A percentile compares a stretch with the other conserved stretches of the same genome.
These are phyloP conservation scores for Villa cingulata DNA, from an alignment of 2,888 invertebrate genomes.

Conservation along the genomic window DNA sequence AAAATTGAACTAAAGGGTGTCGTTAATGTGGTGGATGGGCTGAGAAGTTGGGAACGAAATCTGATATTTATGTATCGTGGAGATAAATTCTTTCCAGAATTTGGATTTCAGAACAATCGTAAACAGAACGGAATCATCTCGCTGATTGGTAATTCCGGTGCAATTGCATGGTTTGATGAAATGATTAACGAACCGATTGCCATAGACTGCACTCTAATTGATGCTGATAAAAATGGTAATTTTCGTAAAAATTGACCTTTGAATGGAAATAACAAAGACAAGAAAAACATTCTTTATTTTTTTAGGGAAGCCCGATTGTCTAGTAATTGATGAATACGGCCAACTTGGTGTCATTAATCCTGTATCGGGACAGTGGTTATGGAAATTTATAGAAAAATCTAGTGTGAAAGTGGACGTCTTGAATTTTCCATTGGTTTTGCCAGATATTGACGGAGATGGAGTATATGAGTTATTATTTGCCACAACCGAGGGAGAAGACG, in stretches of 20 bases:
- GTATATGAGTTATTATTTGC: conserved; percentile 54
- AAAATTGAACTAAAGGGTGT: conserved; percentile 55
- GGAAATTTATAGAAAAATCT: conserved; percentile 34
- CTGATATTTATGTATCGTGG: conserved; percentile 61
- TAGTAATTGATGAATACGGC: conserved; percentile 58
- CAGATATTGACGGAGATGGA: conserved; percentile 58
- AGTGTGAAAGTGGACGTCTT: conserved; percentile 41
- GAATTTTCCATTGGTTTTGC: conserved; percentile 55
- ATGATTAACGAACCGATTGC: conserved; percentile 54
- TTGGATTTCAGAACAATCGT: conserved; percentile 33
- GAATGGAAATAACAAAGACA: too few species aligned
- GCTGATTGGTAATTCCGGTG: conserved; percentile 54
- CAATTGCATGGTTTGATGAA: conserved; percentile 59
- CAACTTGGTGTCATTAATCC: conserved; percentile 47
- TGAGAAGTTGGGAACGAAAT: conserved; percentile 50
- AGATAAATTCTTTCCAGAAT: conserved; percentile 45
- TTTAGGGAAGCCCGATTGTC: conserved; percentile 47
- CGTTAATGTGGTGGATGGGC: conserved; percentile 53
- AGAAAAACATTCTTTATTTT: too few species aligned
- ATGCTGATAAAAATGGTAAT: conserved; percentile 52
- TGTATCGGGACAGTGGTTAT: conserved; percentile 42
- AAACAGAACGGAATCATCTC: conserved; percentile 50
- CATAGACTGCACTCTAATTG: conserved; percentile 59
- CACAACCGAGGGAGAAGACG: conserved; percentile 38
- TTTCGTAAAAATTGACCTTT: too few species aligned